These are phyloP conservation scores for Arctia plantaginis DNA, from an alignment of 2,888 invertebrate genomes.

Conservation along the genomic window DNA sequence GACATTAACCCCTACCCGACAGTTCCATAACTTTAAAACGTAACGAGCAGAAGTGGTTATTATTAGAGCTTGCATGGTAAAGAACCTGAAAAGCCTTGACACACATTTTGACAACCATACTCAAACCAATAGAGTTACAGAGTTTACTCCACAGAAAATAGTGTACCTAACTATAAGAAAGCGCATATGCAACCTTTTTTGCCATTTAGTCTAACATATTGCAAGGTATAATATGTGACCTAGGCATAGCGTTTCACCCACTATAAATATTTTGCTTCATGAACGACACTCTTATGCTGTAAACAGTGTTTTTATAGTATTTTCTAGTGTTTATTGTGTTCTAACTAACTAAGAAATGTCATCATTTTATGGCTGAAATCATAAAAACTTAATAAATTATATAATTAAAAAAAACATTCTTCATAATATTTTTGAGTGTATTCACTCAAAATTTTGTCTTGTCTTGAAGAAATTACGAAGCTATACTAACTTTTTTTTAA, in stretches of 20 bases:
- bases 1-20: too few relatives aligned
- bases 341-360: slow-evolving; percentile 46
- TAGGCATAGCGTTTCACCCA: slow-evolving; percentile 45
- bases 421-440: slow-evolving; percentile 17
- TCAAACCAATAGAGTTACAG: background rate
- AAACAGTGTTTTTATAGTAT: slow-evolving; percentile 51
- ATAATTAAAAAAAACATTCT: background rate
- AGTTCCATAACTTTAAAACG: too few relatives aligned
- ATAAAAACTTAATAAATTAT: slow-evolving; percentile 38
- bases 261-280: slow-evolving; percentile 45
- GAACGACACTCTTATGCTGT: slow-evolving; percentile 48
- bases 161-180: background rate
- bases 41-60: too few relatives aligned
- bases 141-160: background rate
- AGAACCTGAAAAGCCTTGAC: background rate
- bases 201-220: slow-evolving; percentile 37
- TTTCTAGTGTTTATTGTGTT: slow-evolving; percentile 53
- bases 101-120: background rate
- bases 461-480: slow-evolving; percentile 28
- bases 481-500: slow-evolving; percentile 20
- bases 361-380: slow-evolving; percentile 35
- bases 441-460: too few relatives aligned
- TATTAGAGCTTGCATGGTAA: background rate
- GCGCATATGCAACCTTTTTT: slow-evolving; percentile 24
- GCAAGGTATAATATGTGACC: slow-evolving; percentile 28